phyloP scores from a whole-genome alignment of 92 coral and sea anemone species.

The Phenganax stokvisi region DNA sequence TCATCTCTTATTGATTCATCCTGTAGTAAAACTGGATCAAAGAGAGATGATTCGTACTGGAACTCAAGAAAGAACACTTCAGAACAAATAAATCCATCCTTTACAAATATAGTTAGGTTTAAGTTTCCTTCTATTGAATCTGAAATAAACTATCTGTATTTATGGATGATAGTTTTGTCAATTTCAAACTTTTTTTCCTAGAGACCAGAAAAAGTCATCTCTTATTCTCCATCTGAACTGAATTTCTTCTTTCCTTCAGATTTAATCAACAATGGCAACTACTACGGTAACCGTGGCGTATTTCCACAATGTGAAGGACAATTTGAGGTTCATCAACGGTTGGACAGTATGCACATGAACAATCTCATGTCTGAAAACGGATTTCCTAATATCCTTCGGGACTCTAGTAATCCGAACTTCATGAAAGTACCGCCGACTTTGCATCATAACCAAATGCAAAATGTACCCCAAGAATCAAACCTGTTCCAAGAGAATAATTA shows the following conservation, averaged over 20 bases:
- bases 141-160: no score
- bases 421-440: slow-evolving; percentile 18
- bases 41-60: no score
- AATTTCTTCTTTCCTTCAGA: background rate
- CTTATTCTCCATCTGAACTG: background rate
- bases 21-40: no score
- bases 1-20: no score
- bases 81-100: no score
- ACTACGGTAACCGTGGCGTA: slow-evolving; percentile 8
- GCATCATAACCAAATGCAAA: slow-evolving; percentile 16
- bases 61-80: no score
- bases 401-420: background rate
- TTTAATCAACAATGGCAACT: slow-evolving; percentile 17
- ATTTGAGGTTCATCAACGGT: slow-evolving; percentile 1
- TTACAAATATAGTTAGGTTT: no score
- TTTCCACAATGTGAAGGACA: slow-evolving; percentile 23
- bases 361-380: slow-evolving; percentile 11
- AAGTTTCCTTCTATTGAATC: no score
- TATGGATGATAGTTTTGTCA: no score
- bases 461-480: background rate
- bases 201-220: no score
- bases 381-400: slow-evolving; percentile 1
- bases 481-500: slow-evolving; percentile 1
- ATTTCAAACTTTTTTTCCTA: no score
- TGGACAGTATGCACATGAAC: slow-evolving; percentile 2